Base-by-base conservation (phyloP, 2,113 vertebrate genomes). In the Sylvilagus bachmani region DNA sequence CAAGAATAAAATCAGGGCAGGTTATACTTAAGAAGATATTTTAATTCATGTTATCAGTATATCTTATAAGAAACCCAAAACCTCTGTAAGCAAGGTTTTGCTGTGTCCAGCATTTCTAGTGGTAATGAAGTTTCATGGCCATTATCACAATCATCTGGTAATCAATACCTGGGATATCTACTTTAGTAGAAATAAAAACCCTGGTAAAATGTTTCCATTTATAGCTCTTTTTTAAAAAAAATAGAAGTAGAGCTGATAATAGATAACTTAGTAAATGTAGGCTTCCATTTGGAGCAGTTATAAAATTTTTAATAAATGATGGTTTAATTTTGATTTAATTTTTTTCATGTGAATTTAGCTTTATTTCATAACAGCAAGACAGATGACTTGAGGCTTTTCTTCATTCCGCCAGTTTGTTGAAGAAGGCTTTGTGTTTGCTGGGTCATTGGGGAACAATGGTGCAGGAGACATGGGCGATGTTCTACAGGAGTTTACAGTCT, bases 171-270 rank as follows among this genome's bases (percentile, higher is more conserved):
- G 64, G 89, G 92, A 79, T 97, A 97, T 96, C 97, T 97, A 92
- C 91, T 93, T 58, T 31, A 73, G 95, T 69, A 94, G 96, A 97
- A 97, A 97, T 93, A 79, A 95, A 92, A 97, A 78, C 97, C 95
- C 89, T 92, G 22, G 91, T 89, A 96, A 96, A 96, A 96, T 97
- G 88, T 97, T 98, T 97, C 97, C 94, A 97, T 94, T 98, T 97
- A 97, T 96, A 95, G 61, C 92, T 88, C 38, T 82, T 96, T 97
- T 96, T 96, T 86, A 10, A 58, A 58, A 58, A 58, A 17, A 58
- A 58, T 24, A 49, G 29, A n/a, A 66, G 61, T 79, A 49, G 74
- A 92, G 73, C 58, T 61, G 92, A 83, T 92, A 96, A 90, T 25
- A 79, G 3, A 94, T 97, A 97, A 97, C 93, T 97, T 91, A 96